Conservation (phyloP, 2,888 invertebrate species). For the Catonia carolina region DNA sequence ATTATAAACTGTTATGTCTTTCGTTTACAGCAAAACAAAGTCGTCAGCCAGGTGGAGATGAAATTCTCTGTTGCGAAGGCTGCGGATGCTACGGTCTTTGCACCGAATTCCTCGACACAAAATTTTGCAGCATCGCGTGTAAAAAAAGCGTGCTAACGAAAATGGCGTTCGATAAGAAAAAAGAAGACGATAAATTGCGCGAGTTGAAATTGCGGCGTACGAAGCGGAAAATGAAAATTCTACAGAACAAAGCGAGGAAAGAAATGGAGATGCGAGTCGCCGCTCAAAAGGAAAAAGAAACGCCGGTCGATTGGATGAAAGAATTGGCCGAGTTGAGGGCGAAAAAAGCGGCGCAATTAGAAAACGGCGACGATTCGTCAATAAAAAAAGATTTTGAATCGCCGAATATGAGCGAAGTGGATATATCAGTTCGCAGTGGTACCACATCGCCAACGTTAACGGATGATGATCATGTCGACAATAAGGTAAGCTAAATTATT, state of each 20-base stretch:
- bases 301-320: slow-evolving; percentile 35
- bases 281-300: background rate
- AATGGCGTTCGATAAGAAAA: slow-evolving; percentile 39
- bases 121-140: slow-evolving; percentile 67
- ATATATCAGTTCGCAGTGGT: background rate
- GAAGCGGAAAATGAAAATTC: slow-evolving; percentile 32
- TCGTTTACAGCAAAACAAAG: background rate
- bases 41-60: slow-evolving; percentile 36
- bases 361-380: too few species aligned
- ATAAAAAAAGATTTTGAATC: too few species aligned
- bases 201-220: slow-evolving; percentile 29
- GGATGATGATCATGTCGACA: background rate
- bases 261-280: background rate
- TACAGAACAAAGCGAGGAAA: slow-evolving; percentile 11
- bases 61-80: slow-evolving; percentile 69
- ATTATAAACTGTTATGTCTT: too few species aligned
- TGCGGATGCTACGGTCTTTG: slow-evolving; percentile 81
- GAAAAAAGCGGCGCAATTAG: background rate
- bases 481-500: too few species aligned
- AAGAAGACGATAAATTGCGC: slow-evolving; percentile 37
- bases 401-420: background rate
- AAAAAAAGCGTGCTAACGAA: slow-evolving; percentile 47
- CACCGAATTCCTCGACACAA: slow-evolving; percentile 72
- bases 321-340: slow-evolving; percentile 9
- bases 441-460: background rate